phyloP scores from a whole-genome alignment of 2,113 vertebrate species.

The Recurvirostra avosetta region DNA sequence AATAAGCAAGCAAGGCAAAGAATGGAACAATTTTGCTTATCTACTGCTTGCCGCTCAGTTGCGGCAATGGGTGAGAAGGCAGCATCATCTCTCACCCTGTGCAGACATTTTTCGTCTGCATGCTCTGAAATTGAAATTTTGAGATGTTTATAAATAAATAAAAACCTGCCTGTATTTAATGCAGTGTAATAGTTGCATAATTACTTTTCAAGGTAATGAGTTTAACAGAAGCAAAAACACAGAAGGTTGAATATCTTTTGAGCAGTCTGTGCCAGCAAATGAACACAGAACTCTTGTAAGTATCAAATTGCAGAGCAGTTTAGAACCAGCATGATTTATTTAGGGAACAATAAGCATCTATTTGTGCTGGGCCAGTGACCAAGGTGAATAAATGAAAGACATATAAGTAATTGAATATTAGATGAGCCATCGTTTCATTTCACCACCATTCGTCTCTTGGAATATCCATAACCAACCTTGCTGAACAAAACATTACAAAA shows the following conservation, averaged over 20 bases:
- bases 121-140: constrained; percentile 27
- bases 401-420: constrained; percentile 37
- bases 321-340: constrained; percentile 43
- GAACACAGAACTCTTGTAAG: constrained; percentile 17
- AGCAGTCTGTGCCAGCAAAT: constrained; percentile 21
- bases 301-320: constrained; percentile 9
- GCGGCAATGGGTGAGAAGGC: not conserved
- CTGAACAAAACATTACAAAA: not conserved
- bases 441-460: not conserved
- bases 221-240: constrained; percentile 27
- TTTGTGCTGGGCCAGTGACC: constrained; percentile 23
- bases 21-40: constrained; percentile 3
- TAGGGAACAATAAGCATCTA: constrained; percentile 33
- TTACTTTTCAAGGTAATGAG: constrained; percentile 63
- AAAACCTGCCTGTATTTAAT: constrained; percentile 11
- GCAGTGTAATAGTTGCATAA: constrained; percentile 41
- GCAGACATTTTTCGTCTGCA: not conserved
- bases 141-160: constrained; percentile 54
- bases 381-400: constrained; percentile 42
- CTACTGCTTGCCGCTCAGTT: not conserved
- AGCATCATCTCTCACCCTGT: not conserved
- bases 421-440: constrained; percentile 26
- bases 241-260: constrained; percentile 25
- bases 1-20: not conserved
- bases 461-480: not conserved